Evolutionary conservation across 2,113 vertebrate species (phyloP).

Genomic region (Pipra filicauda): DNA sequence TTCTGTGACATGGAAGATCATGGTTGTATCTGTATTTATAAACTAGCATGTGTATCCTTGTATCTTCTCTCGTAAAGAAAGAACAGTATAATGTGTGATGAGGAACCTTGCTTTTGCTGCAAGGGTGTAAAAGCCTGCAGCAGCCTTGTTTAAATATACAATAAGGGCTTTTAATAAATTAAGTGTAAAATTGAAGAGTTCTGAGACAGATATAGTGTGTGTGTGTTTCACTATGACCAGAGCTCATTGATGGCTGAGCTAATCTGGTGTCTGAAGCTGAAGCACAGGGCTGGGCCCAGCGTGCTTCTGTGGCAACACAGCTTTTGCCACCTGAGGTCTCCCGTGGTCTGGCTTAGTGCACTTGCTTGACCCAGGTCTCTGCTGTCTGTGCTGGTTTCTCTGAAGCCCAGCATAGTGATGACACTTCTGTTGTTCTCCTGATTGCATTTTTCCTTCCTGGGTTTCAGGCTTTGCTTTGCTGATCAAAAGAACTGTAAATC

Average conservation of each 20-base stretch:
- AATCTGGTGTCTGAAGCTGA: neutral
- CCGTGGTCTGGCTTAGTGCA: neutral
- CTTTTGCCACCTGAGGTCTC: neutral
- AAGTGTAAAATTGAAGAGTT: neutral
- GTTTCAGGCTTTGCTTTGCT: neutral
- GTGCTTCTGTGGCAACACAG: neutral
- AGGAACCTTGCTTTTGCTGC: neutral
- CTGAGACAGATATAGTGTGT: neutral
- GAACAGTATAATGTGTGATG: neutral
- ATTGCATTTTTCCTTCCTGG: neutral
- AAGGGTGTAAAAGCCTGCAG: neutral
- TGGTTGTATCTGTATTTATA: neutral
- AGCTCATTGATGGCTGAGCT: neutral
- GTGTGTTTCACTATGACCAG: neutral
- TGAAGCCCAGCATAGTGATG: neutral
- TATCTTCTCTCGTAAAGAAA: neutral
- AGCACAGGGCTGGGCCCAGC: neutral
- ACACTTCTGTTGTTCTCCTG: neutral
- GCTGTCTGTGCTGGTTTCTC: neutral
- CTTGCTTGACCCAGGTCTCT: neutral
- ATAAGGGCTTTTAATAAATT: neutral
- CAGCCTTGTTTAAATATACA: neutral
- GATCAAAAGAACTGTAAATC: neutral
- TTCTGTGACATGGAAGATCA: neutral
- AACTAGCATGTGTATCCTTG: neutral